phyloP scores from a whole-genome alignment of 1,140 invertebrate genomes.

The Palaemon carinicauda region DNA sequence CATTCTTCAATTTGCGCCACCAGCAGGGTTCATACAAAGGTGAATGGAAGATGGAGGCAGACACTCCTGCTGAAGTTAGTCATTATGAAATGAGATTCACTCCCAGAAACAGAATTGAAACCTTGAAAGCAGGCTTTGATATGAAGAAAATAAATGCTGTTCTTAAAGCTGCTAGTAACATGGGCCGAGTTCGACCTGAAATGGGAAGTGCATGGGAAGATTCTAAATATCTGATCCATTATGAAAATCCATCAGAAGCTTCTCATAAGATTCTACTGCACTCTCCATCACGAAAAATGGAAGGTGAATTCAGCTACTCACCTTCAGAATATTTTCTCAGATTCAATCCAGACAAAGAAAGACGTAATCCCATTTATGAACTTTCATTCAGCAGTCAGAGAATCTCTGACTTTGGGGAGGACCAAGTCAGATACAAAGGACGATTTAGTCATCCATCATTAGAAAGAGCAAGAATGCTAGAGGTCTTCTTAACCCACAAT shows the following conservation, averaged over 20 bases:
- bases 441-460: slow-evolving; percentile 24
- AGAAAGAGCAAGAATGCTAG: background rate
- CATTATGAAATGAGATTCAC: too few species aligned
- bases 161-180: too few species aligned
- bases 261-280: background rate
- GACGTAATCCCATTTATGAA: slow-evolving; percentile 26
- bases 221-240: too few species aligned
- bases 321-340: background rate
- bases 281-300: background rate
- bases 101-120: too few species aligned
- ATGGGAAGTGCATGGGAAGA: too few species aligned
- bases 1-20: too few species aligned
- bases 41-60: too few species aligned
- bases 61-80: too few species aligned
- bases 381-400: background rate
- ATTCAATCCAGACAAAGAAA: slow-evolving; percentile 11
- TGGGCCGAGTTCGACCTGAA: too few species aligned
- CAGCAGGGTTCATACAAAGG: too few species aligned
- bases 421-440: background rate
- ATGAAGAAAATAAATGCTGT: too few species aligned
- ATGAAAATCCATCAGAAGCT: background rate
- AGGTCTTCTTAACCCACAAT: background rate
- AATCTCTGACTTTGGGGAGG: background rate
- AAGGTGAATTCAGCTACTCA: background rate
- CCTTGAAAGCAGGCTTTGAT: too few species aligned